Evolutionary conservation across 2,797 vertebrate species (phyloP).

Genomic region (Melanotaenia parkinsoni): DNA sequence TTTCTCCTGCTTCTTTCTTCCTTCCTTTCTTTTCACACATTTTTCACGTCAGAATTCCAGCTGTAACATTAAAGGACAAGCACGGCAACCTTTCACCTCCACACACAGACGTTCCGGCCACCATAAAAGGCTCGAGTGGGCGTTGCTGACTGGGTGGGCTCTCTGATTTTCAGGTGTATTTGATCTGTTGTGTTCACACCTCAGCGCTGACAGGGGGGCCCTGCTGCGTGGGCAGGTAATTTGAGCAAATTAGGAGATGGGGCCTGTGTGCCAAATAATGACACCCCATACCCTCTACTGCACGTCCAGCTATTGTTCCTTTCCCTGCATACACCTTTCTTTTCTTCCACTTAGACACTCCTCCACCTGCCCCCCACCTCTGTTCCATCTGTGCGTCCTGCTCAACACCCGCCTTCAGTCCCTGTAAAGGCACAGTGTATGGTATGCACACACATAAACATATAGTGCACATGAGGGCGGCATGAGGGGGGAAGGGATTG

Average conservation of each 20-base stretch:
- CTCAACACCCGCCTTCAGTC: slow-evolving; percentile 52
- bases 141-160: slow-evolving; percentile 62
- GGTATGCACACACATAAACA: slow-evolving; percentile 55
- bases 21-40: slow-evolving; percentile 17
- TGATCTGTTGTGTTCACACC: slow-evolving; percentile 81
- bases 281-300: slow-evolving; percentile 68
- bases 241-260: slow-evolving; percentile 84
- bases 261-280: slow-evolving; percentile 73
- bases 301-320: slow-evolving; percentile 73
- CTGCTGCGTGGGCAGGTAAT: slow-evolving; percentile 78
- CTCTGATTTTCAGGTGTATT: slow-evolving; percentile 81
- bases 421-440: slow-evolving; percentile 41
- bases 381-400: slow-evolving; percentile 69
- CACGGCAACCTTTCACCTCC: not conserved
- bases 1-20: slow-evolving; percentile 38
- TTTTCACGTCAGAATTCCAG: slow-evolving; percentile 16
- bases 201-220: slow-evolving; percentile 63
- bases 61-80: slow-evolving; percentile 30
- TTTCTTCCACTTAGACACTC: slow-evolving; percentile 54
- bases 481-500: slow-evolving; percentile 60
- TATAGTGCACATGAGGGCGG: slow-evolving; percentile 48
- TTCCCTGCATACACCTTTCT: slow-evolving; percentile 67
- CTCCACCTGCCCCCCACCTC: not conserved
- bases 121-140: slow-evolving; percentile 71
- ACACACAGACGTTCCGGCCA: slow-evolving; percentile 35